These are phyloP conservation scores for Conops quadrifasciatus DNA, from an alignment of 2,888 invertebrate genomes.

Conservation along the genomic window DNA sequence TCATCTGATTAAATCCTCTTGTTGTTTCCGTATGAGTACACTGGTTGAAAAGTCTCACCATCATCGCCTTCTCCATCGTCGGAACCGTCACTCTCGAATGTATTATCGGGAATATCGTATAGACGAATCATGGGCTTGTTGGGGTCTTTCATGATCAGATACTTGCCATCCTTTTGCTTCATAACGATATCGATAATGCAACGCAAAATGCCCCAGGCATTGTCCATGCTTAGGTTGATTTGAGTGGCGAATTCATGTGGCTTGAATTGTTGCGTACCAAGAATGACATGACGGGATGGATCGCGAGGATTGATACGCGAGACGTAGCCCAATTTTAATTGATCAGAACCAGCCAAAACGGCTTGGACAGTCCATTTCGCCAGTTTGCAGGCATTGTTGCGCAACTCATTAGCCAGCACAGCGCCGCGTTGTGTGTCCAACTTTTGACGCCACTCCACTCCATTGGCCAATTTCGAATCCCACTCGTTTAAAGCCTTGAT, in stretches of 20 bases:
- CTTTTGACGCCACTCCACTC: slow-evolving; percentile 98
- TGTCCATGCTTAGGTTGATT: slow-evolving; percentile 99
- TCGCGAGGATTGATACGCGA: slow-evolving; percentile 93
- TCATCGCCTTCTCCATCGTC: slow-evolving; percentile 68
- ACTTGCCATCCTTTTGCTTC: slow-evolving; percentile 96
- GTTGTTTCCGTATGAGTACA: slow-evolving; percentile 51
- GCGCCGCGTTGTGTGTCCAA: slow-evolving; percentile 98
- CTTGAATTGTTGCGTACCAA: slow-evolving; percentile 97
- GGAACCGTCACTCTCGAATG: slow-evolving; percentile 97
- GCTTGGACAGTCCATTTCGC: slow-evolving; percentile 99
- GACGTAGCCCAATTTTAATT: slow-evolving; percentile 99
- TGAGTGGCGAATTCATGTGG: slow-evolving; percentile 98
- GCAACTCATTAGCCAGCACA: slow-evolving; percentile 95
- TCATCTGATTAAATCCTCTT: slow-evolving; percentile 27
- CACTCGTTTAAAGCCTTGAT: slow-evolving; percentile 99
- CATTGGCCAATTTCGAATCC: slow-evolving; percentile 95
- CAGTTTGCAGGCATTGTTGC: slow-evolving; percentile 99
- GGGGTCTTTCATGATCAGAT: slow-evolving; percentile 98
- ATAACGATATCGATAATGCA: slow-evolving; percentile 97
- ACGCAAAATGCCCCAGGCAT: slow-evolving; percentile 97
- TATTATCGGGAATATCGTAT: slow-evolving; percentile 98
- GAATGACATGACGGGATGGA: slow-evolving; percentile 93
- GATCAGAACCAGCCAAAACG: slow-evolving; percentile 93
- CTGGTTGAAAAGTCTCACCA: slow-evolving; percentile 64
- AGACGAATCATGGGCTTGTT: slow-evolving; percentile 98